Conservation (phyloP, 2,797 vertebrate genomes). For the Lithobates sylvaticus region DNA sequence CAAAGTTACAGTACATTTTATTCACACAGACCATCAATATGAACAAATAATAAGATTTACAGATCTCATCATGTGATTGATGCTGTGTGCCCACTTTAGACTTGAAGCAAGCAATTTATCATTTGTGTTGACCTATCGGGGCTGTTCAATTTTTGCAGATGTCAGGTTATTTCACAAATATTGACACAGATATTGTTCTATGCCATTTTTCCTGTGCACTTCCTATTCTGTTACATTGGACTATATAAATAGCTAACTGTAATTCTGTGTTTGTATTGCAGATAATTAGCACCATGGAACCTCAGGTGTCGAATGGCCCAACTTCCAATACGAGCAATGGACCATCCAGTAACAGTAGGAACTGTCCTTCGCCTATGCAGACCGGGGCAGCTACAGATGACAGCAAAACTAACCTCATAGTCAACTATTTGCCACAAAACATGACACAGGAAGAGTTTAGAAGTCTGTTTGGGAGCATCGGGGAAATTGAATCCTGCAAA, state of each 20-base stretch:
- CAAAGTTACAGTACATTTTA: too few species aligned
- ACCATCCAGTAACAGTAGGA: constrained; percentile 96
- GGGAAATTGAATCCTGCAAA: constrained; percentile 99
- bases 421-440: constrained; percentile 99
- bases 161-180: too few species aligned
- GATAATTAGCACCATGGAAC: constrained; percentile 99
- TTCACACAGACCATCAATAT: too few species aligned
- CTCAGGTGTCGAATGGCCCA: constrained; percentile 98
- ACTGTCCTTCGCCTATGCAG: constrained; percentile 99
- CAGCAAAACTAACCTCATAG: constrained; percentile 99
- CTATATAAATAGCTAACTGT: neutral
- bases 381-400: constrained; percentile 94
- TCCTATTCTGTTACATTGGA: too few species aligned
- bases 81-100: too few species aligned
- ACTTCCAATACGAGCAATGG: constrained; percentile 96
- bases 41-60: too few species aligned
- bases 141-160: too few species aligned
- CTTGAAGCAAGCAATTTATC: too few species aligned
- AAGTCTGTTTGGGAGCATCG: constrained; percentile 98
- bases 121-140: too few species aligned
- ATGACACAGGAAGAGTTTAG: constrained; percentile 99
- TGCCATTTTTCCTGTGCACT: too few species aligned
- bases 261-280: constrained; percentile 71
- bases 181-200: too few species aligned
- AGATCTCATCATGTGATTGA: too few species aligned